These are phyloP conservation scores for Bergia puertoricense DNA, from an alignment of 92 coral and sea anemone species.

Conservation along the genomic window DNA sequence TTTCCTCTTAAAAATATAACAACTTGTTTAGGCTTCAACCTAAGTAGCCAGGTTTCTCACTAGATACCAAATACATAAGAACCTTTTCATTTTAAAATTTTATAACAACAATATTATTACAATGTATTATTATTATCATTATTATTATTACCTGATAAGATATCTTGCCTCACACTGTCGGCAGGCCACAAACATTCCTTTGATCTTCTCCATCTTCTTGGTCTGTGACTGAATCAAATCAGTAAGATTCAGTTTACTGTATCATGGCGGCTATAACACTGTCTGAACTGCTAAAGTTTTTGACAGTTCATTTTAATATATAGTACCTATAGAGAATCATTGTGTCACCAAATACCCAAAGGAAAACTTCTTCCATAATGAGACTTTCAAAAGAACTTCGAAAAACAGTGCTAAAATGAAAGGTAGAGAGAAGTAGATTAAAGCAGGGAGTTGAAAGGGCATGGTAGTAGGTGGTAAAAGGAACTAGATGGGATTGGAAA, in stretches of 20 bases:
- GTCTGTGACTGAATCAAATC: conserved; percentile 70
- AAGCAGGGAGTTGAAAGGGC: too few relatives aligned
- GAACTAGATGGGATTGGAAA: background rate
- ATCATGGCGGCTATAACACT: background rate
- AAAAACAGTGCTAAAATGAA: background rate
- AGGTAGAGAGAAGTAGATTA: background rate
- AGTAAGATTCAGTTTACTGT: too few relatives aligned
- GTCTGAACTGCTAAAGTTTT: background rate
- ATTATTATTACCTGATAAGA: conserved; percentile 69
- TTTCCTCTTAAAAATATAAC: too few relatives aligned
- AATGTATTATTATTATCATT: background rate
- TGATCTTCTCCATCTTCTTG: conserved; percentile 81
- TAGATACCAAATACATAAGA: too few relatives aligned
- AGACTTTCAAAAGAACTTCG: background rate
- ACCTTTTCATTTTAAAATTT: background rate
- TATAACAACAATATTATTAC: too few relatives aligned
- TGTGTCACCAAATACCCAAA: too few relatives aligned
- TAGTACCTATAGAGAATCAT: background rate
- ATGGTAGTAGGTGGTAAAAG: background rate
- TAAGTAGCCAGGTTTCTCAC: background rate
- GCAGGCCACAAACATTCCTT: conserved; percentile 96
- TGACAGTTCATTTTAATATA: background rate
- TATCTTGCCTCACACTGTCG: conserved; percentile 93
- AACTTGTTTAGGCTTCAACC: too few relatives aligned
- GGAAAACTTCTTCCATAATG: too few relatives aligned